Percentiles rank a stretch among this genome's conserved stretches.
These are phyloP conservation scores for Rhagoletis zephyria DNA, from an alignment of 1,140 invertebrate genomes.

Conservation along the genomic window DNA sequence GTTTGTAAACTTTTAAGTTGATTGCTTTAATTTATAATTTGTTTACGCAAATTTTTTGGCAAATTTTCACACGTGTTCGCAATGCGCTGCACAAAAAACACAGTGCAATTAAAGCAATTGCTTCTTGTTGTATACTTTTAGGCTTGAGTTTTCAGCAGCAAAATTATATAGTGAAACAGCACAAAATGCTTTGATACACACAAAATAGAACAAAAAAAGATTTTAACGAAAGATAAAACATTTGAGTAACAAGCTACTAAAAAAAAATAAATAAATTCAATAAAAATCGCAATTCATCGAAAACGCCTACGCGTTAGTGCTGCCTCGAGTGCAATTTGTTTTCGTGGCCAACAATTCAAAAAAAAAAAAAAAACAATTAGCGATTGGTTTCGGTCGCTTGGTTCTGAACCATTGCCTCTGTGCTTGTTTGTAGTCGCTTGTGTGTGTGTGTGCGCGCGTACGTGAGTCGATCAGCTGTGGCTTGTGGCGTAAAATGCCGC, in stretches of 20 bases:
- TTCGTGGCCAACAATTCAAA: too few species aligned
- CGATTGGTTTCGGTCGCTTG: too few species aligned
- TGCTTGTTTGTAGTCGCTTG: neutral
- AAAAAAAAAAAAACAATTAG: too few species aligned
- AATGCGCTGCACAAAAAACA: slow-evolving; percentile 8
- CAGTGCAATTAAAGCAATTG: neutral
- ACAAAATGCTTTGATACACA: slow-evolving; percentile 12
- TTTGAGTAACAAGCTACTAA: neutral
- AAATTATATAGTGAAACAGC: neutral
- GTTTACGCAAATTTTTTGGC: slow-evolving; percentile 18
- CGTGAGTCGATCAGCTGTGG: slow-evolving; percentile 40
- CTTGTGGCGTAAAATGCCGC: slow-evolving; percentile 56
- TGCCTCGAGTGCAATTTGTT: too few species aligned
- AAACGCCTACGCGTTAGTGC: too few species aligned
- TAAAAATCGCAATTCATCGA: too few species aligned
- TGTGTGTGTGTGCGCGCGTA: neutral
- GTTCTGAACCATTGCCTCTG: too few species aligned
- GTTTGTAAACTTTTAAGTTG: neutral
- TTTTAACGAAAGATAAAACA: neutral
- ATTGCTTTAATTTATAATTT: slow-evolving; percentile 6
- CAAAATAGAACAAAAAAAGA: neutral
- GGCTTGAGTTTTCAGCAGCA: slow-evolving; percentile 25
- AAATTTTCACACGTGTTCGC: slow-evolving; percentile 36
- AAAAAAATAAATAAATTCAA: neutral
- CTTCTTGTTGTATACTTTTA: slow-evolving; percentile 36